Conservation (phyloP, 2,888 invertebrate species). For the Tyria jacobaeae region DNA sequence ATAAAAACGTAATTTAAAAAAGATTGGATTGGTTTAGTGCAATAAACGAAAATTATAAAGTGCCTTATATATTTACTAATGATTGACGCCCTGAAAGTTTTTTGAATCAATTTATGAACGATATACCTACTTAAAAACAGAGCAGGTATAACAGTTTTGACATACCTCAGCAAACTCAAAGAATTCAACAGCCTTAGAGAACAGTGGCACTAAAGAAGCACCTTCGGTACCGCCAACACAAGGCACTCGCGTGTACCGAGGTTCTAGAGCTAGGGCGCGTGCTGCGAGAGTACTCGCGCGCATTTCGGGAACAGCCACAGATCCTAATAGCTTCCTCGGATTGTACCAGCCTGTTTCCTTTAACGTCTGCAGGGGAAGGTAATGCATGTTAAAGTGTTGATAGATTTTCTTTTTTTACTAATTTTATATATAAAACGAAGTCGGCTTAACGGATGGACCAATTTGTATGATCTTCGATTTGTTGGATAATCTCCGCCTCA, state of each 20-base stretch:
- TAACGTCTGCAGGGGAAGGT: conserved; percentile 62
- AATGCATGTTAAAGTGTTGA: not conserved
- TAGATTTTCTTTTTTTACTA: not conserved
- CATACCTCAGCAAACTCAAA: conserved; percentile 78
- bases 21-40: not conserved
- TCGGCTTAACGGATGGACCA: too few relatives aligned
- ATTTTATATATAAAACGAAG: too few relatives aligned
- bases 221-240: conserved; percentile 81
- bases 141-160: not conserved
- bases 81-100: too few relatives aligned
- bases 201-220: conserved; percentile 73
- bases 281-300: conserved; percentile 79
- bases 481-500: too few relatives aligned
- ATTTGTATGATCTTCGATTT: too few relatives aligned
- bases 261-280: conserved; percentile 73
- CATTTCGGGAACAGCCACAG: conserved; percentile 80
- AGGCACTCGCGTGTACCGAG: conserved; percentile 74
- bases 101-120: not conserved
- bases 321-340: conserved; percentile 73
- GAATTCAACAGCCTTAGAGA: conserved; percentile 77
- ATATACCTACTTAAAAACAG: not conserved
- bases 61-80: too few relatives aligned
- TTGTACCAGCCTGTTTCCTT: conserved; percentile 80
- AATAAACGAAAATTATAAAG: not conserved
- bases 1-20: too few relatives aligned